phyloP scores from a whole-genome alignment of 2,797 vertebrate species.

The Dallia pectoralis region DNA sequence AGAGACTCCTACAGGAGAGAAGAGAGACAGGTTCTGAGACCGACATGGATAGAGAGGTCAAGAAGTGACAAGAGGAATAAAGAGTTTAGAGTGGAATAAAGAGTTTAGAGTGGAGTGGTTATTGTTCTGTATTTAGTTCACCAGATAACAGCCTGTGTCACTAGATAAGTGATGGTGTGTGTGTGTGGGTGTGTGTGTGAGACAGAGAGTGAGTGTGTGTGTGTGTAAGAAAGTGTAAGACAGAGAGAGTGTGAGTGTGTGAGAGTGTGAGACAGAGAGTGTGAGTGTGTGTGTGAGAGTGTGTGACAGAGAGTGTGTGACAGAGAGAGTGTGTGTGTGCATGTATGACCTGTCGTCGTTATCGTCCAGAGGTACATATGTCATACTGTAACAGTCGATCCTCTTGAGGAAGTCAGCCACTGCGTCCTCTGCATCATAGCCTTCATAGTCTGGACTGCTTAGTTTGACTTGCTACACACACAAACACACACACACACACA shows the following conservation, averaged over 20 bases:
- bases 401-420: conserved; percentile 86
- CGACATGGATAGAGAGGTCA: neutral
- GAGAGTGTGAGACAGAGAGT: neutral
- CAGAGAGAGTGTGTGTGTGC: neutral
- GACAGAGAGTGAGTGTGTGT: no score
- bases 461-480: conserved; percentile 87
- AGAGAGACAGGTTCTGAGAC: neutral
- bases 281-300: neutral
- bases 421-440: conserved; percentile 83
- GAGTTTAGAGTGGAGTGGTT: neutral
- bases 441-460: conserved; percentile 85
- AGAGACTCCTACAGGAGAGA: conserved; percentile 71
- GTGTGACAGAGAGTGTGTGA: neutral
- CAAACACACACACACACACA: neutral
- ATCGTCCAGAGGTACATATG: conserved; percentile 85
- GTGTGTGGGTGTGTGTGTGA: no score
- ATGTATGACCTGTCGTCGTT: conserved; percentile 79
- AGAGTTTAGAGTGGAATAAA: neutral
- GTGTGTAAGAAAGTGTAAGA: no score
- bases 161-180: no score
- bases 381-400: conserved; percentile 86
- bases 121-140: neutral
- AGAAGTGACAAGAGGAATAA: neutral
- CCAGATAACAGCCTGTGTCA: neutral
- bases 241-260: no score